Base-by-base conservation (phyloP, 2,888 invertebrate species). In the Ceriagrion tenellum region DNA sequence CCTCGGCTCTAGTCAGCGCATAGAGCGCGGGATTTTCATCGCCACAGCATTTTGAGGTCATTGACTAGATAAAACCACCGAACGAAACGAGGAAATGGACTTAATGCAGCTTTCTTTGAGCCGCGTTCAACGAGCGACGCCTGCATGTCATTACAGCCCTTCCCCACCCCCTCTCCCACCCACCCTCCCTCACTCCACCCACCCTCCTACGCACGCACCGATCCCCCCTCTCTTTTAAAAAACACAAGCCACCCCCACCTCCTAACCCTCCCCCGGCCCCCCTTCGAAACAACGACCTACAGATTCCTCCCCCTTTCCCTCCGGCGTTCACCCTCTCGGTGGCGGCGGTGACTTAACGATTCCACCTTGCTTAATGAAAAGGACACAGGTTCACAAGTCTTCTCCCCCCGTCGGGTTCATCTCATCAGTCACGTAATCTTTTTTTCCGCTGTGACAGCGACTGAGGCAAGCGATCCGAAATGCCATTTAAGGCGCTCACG, bases 51-150 rank as follows among this genome's bases (percentile, higher is more conserved):
- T 35, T 81, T 81, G 81, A 81, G 81, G 81, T 81, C 81, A 18
- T 81, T 35, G 81, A 81, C 81, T 81, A 81, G 81, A 81, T 81
- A 35, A 69, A 47, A 81, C 30, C 81, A 35, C 13, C 18, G 81
- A 35, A 81, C 81, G 81, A 81, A 35, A 81, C 81, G 81, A 81
- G 81, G 81, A 81, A 81, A 81, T 81, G 81, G 35, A 81, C 81
- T 35, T 18, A 35, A 81, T 35, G 30, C 16, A 81, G 18, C 81
- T 81, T 81, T 81, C 81, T 81, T 81, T 13, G 81, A 30, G 81
- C 81, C 30, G 13, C 30, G 81, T n/a, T 12, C 69, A n/a, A 23
- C 26, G 35, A 35, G 81, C 35, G n/a, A 81, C 81, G 81, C 35
- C 35, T 35, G 81, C 35, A 81, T 81, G 35, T 81, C 81, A 81